phyloP scores from a whole-genome alignment of 1,140 invertebrate genomes.

The Himalopsyche phryganea region DNA sequence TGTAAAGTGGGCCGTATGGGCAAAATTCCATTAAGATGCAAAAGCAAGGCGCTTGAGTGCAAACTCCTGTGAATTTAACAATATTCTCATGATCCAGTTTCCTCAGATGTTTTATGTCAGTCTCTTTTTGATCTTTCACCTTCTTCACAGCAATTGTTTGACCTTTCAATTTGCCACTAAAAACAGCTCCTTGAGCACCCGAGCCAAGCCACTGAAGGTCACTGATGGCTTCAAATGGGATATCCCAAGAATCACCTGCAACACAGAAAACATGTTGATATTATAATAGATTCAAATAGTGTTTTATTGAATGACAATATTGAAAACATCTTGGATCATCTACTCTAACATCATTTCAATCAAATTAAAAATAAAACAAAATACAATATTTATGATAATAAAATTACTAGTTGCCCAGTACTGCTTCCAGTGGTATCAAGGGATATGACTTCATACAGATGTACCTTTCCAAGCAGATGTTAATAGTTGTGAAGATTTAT shows the following conservation, averaged over 20 bases:
- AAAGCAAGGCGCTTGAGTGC: conserved; percentile 88
- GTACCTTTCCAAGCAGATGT: too few species aligned
- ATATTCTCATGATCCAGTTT: conserved; percentile 97
- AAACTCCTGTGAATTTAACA: conserved; percentile 93
- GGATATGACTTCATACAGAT: too few species aligned
- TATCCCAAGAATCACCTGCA: conserved; percentile 83
- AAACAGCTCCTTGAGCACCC: conserved; percentile 95
- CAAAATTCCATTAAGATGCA: conserved; percentile 99
- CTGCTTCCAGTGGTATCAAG: background rate
- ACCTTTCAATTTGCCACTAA: conserved; percentile 79
- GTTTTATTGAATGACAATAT: background rate
- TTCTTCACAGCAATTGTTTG: conserved; percentile 95
- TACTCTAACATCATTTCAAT: background rate
- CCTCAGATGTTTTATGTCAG: conserved; percentile 89
- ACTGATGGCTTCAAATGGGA: conserved; percentile 88
- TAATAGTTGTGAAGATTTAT: too few species aligned
- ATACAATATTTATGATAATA: background rate
- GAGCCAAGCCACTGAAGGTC: conserved; percentile 91
- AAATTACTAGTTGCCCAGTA: background rate
- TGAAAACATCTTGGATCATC: background rate
- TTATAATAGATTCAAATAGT: conserved; percentile 1
- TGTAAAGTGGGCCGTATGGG: conserved; percentile 90
- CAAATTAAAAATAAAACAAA: too few species aligned
- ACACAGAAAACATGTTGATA: conserved; percentile 21
- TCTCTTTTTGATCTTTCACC: conserved; percentile 88